A percentile compares a stretch with the other conserved stretches of the same genome.
Evolutionary conservation across 2,888 invertebrate genomes (phyloP).

Genomic region (Dryadula phaetusa): DNA sequence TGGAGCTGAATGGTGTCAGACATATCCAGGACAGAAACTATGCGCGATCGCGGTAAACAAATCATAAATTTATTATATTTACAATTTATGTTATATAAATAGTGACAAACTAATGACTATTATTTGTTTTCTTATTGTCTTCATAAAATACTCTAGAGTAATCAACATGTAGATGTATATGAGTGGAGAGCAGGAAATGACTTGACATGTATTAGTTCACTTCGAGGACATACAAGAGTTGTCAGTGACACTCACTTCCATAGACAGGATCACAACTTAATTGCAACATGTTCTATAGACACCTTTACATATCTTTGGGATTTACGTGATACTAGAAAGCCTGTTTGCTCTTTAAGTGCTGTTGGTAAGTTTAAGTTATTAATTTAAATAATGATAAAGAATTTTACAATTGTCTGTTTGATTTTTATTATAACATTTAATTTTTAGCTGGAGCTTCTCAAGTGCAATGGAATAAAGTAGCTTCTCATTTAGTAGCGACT

Average conservation of each 20-base stretch:
- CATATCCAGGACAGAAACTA: constrained; percentile 88
- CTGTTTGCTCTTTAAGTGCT: constrained; percentile 92
- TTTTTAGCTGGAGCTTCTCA: constrained; percentile 93
- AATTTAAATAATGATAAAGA: neutral
- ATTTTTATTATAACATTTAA: too few relatives aligned
- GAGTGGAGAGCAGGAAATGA: constrained; percentile 90
- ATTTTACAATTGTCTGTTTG: neutral
- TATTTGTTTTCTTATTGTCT: neutral
- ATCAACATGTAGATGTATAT: constrained; percentile 93
- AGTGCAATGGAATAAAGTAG: constrained; percentile 96
- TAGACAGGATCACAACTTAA: constrained; percentile 79
- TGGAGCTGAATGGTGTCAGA: constrained; percentile 96
- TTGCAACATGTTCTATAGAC: constrained; percentile 95
- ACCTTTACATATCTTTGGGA: constrained; percentile 98
- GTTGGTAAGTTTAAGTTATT: constrained; percentile 86
- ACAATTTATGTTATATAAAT: constrained; percentile 16
- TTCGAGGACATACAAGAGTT: constrained; percentile 92
- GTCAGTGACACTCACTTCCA: constrained; percentile 98
- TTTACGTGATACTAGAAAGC: constrained; percentile 92
- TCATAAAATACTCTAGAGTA: constrained; percentile 86
- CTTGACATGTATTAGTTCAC: constrained; percentile 88
- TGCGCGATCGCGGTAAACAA: constrained; percentile 93
- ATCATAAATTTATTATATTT: constrained; percentile 24
- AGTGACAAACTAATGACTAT: neutral
- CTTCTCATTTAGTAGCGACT: constrained; percentile 93